These are phyloP conservation scores for Galaxea fascicularis DNA, from an alignment of 92 coral and sea anemone genomes.

Conservation along the genomic window DNA sequence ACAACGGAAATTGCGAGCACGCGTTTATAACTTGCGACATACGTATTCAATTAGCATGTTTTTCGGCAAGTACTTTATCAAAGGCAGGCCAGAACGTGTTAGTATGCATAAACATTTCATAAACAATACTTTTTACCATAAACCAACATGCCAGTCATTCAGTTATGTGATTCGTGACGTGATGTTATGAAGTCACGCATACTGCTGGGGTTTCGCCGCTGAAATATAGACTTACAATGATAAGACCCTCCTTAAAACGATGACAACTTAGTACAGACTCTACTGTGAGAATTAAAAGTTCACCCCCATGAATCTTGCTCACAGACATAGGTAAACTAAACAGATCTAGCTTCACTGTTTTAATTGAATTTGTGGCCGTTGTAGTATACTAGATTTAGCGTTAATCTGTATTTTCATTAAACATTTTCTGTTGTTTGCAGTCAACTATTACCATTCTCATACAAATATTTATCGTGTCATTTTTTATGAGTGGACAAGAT, in stretches of 20 bases:
- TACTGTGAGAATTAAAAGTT: neutral
- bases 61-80: neutral
- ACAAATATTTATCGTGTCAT: neutral
- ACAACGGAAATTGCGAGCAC: conserved; percentile 25
- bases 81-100: neutral
- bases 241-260: neutral
- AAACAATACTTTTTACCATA: neutral
- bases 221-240: neutral
- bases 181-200: neutral
- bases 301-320: no score
- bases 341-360: no score
- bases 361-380: no score
- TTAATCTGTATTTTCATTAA: neutral
- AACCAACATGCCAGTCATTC: neutral
- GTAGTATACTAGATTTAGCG: neutral
- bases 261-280: neutral
- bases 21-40: neutral
- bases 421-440: neutral
- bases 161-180: neutral
- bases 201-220: conserved; percentile 1
- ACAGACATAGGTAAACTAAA: neutral
- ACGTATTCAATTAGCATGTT: neutral
- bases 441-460: neutral
- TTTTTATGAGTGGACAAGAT: neutral
- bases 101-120: neutral